Conservation (phyloP, 2,113 vertebrate species). For the Pygoscelis adeliae region DNA sequence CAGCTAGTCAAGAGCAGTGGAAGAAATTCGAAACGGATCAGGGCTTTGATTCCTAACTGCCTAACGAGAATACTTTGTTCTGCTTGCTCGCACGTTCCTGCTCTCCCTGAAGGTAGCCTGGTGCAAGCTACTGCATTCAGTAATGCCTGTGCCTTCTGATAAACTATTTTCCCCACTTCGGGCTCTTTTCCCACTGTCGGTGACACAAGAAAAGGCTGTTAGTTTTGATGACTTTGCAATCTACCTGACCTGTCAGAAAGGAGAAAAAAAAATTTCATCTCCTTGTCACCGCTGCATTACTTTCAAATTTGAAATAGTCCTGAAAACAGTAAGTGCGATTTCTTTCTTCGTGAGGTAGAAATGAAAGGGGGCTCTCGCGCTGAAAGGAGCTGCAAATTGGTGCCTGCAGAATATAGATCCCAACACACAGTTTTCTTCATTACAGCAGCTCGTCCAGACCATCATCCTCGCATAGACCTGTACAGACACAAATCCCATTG, state of each 20-base stretch:
- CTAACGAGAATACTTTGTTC: not conserved
- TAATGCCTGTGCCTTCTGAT: fast-evolving
- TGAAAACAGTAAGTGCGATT: not conserved
- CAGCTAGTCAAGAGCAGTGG: not conserved
- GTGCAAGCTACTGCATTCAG: not conserved
- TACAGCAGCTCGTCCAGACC: not conserved
- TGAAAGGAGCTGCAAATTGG: not conserved
- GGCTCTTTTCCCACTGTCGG: not conserved
- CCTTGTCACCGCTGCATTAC: not conserved
- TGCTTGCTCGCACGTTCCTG: not conserved
- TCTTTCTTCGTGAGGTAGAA: not conserved
- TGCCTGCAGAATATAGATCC: not conserved
- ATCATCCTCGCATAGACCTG: not conserved
- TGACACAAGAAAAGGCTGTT: not conserved
- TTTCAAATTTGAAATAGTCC: not conserved
- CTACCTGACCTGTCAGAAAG: not conserved
- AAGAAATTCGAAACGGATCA: not conserved
- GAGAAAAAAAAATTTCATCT: not conserved
- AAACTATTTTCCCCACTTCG: not conserved
- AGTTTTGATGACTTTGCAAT: not conserved
- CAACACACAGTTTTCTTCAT: not conserved
- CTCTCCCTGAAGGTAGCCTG: not conserved
- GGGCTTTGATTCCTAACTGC: not conserved
- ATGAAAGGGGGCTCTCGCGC: fast-evolving
- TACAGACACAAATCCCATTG: not conserved